phyloP scores from a whole-genome alignment of 2,113 vertebrate genomes.

The Aplodontia rufa region DNA sequence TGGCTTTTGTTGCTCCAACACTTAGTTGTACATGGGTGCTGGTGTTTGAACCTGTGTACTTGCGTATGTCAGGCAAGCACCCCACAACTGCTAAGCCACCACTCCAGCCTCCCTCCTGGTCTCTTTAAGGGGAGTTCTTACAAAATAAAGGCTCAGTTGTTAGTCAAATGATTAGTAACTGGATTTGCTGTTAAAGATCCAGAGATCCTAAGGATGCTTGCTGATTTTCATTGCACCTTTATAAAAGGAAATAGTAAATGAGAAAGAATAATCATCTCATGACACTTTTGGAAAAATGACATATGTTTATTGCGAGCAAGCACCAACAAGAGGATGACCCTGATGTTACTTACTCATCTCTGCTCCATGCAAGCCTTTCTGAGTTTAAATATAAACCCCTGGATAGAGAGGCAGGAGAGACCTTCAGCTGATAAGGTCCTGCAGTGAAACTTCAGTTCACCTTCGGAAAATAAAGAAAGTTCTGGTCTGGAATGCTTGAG shows the following conservation, averaged over 20 bases:
- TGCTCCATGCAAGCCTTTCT: neutral
- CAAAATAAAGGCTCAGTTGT: neutral
- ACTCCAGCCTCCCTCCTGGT: too few relatives aligned
- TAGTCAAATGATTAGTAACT: neutral
- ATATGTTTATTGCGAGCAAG: neutral
- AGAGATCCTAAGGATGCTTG: neutral
- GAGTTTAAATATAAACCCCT: neutral
- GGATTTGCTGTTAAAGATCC: neutral
- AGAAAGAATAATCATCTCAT: neutral
- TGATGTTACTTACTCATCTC: neutral
- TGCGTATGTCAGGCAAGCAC: too few relatives aligned
- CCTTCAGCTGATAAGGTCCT: neutral
- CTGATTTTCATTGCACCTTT: neutral
- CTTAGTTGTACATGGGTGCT: too few relatives aligned
- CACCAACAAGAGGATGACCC: neutral
- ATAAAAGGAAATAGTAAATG: neutral
- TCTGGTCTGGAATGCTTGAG: neutral
- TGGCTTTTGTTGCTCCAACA: too few relatives aligned
- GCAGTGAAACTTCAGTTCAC: neutral
- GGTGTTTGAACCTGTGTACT: too few relatives aligned
- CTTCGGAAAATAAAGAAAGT: neutral
- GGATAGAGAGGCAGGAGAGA: neutral
- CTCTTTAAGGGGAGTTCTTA: neutral
- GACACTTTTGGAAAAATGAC: neutral
- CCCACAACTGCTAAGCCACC: too few relatives aligned